Base-by-base conservation (phyloP, 2,797 vertebrate species). In the Etheostoma perlongum region DNA sequence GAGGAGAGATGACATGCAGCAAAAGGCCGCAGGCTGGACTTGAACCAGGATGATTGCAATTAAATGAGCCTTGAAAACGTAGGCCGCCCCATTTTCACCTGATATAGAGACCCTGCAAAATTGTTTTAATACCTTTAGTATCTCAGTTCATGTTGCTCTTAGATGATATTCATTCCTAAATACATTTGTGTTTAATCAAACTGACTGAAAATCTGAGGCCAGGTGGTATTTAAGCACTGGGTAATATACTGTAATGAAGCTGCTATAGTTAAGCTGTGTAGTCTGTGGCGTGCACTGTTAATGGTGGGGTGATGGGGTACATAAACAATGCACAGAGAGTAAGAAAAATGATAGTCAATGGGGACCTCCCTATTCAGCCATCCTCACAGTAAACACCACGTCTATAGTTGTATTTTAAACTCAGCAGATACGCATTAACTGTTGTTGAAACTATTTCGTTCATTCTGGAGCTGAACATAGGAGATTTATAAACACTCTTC, bases 261-360 rank as follows among this genome's bases (percentile, higher is more conserved):
- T 18, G 7, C 0, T 33, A 51, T 18, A 23, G 21, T 23, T 23
- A 23, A 23, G 21, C 21, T 23, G 62, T 51, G 1, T 15, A n/a
- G 9, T 25, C 46, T 61, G 30, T 4, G 2, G 10, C 57, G 9
- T 30, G 33, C 7, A 16, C 64, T 52, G 48, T 15, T 23, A 7
- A 54, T 7, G 16, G 11, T 13, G 36, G 2, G 33, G 11, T 27
- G n/a, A 27, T 3, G 13, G 27, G 13, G 5, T 33, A 0, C 58
- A 48, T 19, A 21, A 66, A 65, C 65, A 66, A 66, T 23, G 58
- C 23, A 63, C 9, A 63, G 2, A 36, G 33, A 63, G 6, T 16
- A 8, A 46, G 48, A 69, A 42, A 40, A 80, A 27, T 7, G 16
- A n/a, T 51, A 40, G 52, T 44, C 40, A 42, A 0, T n/a, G 21